These are phyloP conservation scores for Myotis yumanensis DNA, from an alignment of 2,113 vertebrate genomes.

Conservation along the genomic window DNA sequence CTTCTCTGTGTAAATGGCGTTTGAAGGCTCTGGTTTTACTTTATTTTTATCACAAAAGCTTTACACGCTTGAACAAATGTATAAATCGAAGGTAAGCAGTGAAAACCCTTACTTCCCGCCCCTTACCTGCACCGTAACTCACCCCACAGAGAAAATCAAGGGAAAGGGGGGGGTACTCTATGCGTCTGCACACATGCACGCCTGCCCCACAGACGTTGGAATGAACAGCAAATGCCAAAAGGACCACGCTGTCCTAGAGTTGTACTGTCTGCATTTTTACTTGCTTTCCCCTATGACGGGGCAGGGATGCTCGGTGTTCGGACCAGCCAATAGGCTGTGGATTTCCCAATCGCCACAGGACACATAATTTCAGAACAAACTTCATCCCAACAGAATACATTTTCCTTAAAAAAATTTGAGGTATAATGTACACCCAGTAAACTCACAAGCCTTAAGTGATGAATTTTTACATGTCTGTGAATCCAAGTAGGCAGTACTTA, in stretches of 20 bases:
- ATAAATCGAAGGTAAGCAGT: not conserved
- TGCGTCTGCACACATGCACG: not conserved
- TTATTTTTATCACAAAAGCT: not conserved
- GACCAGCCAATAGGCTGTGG: not conserved
- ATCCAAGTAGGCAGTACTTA: not conserved
- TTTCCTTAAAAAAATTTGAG: not conserved
- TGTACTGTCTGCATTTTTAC: not conserved
- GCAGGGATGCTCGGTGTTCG: not conserved
- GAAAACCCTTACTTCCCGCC: not conserved
- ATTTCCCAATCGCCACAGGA: not conserved
- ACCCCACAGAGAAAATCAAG: not conserved
- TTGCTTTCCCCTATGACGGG: not conserved
- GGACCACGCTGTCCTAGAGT: not conserved
- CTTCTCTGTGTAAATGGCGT: not conserved
- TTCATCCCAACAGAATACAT: not conserved
- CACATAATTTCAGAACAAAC: not conserved
- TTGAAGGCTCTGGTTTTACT: conserved; percentile 11
- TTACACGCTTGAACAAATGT: not conserved
- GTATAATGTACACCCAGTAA: not conserved
- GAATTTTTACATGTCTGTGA: not conserved
- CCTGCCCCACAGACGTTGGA: not conserved
- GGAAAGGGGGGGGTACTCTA: not conserved
- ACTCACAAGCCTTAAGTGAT: not conserved
- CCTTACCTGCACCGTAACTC: not conserved
- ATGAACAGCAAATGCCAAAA: not conserved